Percentiles rank a stretch among this genome's conserved stretches.
Conservation (phyloP, 2,797 vertebrate species). For the Hyperoplus immaculatus region DNA sequence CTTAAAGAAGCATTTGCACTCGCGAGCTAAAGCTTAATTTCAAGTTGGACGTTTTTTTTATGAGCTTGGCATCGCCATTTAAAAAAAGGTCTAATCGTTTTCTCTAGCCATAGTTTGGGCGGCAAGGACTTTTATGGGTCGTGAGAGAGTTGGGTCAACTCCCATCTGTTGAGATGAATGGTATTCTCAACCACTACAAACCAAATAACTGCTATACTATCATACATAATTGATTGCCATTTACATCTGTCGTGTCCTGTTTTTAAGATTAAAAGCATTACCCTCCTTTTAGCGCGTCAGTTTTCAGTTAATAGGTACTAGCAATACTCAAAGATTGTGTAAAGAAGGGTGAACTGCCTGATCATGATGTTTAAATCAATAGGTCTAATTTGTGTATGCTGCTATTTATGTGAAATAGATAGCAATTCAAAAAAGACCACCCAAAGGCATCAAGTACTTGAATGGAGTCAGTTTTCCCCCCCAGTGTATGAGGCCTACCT, state of each 20-base stretch:
- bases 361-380: no score
- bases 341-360: no score
- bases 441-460: neutral
- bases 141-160: no score
- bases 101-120: neutral
- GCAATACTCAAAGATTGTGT: no score
- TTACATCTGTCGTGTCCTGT: neutral
- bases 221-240: neutral
- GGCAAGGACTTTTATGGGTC: neutral
- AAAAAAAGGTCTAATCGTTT: constrained; percentile 23
- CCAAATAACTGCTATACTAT: neutral
- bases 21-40: constrained; percentile 20
- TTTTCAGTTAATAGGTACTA: no score
- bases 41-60: constrained; percentile 7
- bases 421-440: neutral
- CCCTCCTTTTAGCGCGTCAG: neutral
- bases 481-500: neutral
- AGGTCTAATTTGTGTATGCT: no score
- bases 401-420: neutral
- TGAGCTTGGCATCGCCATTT: constrained; percentile 1
- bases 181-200: neutral
- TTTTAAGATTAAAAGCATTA: neutral
- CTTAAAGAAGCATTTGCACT: constrained; percentile 36
- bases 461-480: neutral
- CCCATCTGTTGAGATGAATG: neutral